These are phyloP conservation scores for Matsumyia berberina DNA, from an alignment of 2,888 invertebrate species.

Conservation along the genomic window DNA sequence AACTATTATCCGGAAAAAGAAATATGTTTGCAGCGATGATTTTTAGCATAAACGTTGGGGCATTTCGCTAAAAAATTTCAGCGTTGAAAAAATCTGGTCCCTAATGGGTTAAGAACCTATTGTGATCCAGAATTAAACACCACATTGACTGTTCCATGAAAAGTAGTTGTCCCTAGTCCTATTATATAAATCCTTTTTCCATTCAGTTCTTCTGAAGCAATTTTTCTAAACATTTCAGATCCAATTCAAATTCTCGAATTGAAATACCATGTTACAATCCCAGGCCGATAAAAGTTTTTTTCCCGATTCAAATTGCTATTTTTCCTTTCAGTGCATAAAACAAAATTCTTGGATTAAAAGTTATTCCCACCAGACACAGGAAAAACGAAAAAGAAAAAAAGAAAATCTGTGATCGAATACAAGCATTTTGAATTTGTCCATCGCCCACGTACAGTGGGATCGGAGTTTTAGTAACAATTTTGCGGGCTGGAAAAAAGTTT, in stretches of 20 bases:
- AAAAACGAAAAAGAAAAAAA: conserved; percentile 20
- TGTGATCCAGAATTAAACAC: no score
- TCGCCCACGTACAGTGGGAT: conserved; percentile 24
- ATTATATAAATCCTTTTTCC: not conserved
- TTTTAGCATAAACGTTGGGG: no score
- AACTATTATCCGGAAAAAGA: no score
- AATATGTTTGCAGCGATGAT: no score
- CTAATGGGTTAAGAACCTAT: no score
- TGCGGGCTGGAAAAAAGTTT: conserved; percentile 25
- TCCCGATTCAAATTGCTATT: conserved; percentile 56
- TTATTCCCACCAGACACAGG: conserved; percentile 54
- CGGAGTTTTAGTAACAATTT: conserved; percentile 37
- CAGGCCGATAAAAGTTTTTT: conserved; percentile 54
- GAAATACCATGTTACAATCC: conserved; percentile 54
- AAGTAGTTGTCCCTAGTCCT: no score
- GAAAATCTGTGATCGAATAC: conserved; percentile 59
- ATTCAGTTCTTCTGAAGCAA: not conserved
- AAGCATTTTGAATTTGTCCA: conserved; percentile 72
- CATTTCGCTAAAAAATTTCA: no score
- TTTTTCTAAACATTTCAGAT: conserved; percentile 3
- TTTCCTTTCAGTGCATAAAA: conserved; percentile 53
- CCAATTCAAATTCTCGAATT: conserved; percentile 36
- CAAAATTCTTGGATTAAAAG: conserved; percentile 72
- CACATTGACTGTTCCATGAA: no score
- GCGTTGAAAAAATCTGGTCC: no score